Base-by-base conservation (phyloP, 1,140 invertebrate genomes). In the Pseudomyrmex sp. region DNA sequence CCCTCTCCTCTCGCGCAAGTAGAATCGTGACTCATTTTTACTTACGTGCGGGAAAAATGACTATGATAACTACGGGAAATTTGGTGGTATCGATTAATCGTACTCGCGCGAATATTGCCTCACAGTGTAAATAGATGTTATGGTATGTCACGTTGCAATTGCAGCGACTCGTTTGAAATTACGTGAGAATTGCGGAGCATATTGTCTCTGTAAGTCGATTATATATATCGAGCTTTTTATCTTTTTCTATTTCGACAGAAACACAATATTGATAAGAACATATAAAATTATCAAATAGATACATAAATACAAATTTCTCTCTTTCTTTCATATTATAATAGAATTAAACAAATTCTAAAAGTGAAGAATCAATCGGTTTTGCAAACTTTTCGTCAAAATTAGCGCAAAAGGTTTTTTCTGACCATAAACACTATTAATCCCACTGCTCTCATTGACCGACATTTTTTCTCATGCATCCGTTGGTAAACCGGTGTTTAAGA, bases 401-500 rank as follows among this genome's bases (percentile, higher is more conserved):
- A 66, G 54, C 10, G 13, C 61, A 15, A 56, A 13, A 58, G 23
- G 50, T 75, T 59, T 50, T 52, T 54, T 18, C 18, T 20, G 82
- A 23, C 70, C 54, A 52, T 48, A 26, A 26, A 26, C 50, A 77
- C 56, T 66, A 61, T 48, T 54, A 62, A 65, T 59, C 56, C 20
- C 3, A 15, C 52, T 18, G 82, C 26, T 70, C 82, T 80, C 86
- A 65, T 88, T 88, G 85, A 84, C 85, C 86, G 82, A 73, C 62
- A 84, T 84, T 87, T 63, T 18, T 56, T 52, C 35, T 46, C 20
- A 18, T 23, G 56, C 50, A 74, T 54, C 46, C 72, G 66, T 84
- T 90, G 85, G 90, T 87, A 83, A 88, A 88, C 68, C 75, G 72
- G 77, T 87, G 18, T 89, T 89, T 86, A 85, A 87, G 83, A 86